Percentiles rank a stretch among this genome's conserved stretches.
These are phyloP conservation scores for Pelusios castaneus DNA, from an alignment of 2,113 vertebrate genomes.

Conservation along the genomic window DNA sequence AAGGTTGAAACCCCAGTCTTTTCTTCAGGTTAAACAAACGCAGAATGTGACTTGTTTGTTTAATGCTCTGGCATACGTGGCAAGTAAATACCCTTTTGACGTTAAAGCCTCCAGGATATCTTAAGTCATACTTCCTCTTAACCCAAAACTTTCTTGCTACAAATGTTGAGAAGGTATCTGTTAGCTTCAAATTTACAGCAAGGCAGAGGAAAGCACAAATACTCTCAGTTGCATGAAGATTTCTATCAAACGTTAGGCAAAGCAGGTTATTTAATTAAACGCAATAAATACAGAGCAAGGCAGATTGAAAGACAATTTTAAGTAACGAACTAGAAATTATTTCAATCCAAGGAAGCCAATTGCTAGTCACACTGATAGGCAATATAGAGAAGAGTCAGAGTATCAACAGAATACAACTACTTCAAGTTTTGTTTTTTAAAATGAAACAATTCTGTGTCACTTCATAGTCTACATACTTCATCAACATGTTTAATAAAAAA, in stretches of 20 bases:
- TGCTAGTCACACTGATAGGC: not conserved
- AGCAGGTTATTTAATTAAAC: not conserved
- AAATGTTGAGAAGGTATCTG: not conserved
- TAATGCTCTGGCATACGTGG: conserved; percentile 54
- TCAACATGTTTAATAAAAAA: not conserved
- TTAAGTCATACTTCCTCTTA: conserved; percentile 18
- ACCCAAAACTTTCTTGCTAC: not conserved
- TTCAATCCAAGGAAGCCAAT: not conserved
- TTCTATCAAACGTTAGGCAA: not conserved
- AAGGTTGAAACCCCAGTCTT: conserved; percentile 42
- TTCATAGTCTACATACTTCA: not conserved
- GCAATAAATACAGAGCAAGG: not conserved
- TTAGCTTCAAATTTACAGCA: not conserved
- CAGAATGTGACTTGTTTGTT: conserved; percentile 48
- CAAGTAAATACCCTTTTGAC: conserved; percentile 56
- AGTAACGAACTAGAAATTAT: not conserved
- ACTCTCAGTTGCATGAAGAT: not conserved
- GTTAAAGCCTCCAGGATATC: conserved; percentile 40
- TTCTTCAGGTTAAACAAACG: conserved; percentile 58
- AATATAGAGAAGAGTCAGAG: not conserved
- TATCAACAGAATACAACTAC: not conserved
- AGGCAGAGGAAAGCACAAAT: not conserved
- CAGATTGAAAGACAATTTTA: not conserved
- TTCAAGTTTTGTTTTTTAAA: not conserved
- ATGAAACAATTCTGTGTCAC: not conserved